Base-by-base conservation (phyloP, 2,113 vertebrate species). In the Anguilla rostrata region DNA sequence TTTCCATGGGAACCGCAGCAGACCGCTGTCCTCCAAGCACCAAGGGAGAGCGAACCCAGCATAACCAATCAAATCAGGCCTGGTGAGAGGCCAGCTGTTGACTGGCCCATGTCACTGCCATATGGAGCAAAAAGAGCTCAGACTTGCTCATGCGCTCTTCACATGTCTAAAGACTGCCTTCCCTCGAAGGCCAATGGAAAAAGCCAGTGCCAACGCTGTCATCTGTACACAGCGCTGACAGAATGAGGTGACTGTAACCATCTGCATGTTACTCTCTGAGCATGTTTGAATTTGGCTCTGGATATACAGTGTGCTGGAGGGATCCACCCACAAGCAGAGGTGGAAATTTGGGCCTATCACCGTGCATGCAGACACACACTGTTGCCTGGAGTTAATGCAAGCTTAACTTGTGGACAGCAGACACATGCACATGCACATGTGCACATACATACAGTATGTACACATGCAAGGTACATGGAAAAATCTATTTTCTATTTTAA, bases 161-260 rank as follows among this genome's bases (percentile, higher is more conserved):
- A 71, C 63, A 71, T 71, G 63, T 71, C 63, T n/a, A 71, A 71
- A 71, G 63, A 71, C 63, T 71, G 63, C 63, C 26, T 71, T 71
- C 60, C 26, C 63, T n/a, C 63, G n/a, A 20, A n/a, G 63, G 63
- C 63, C 63, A n/a, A 71, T 71, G 63, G 63, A 3, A 71, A 71
- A 26, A n/a, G 2, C n/a, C 7, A 20, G 22, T 26, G 26, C 20
- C 26, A n/a, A 3, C 18, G 63, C 63, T 71, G 63, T 71, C 63
- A 71, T n/a, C 20, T 71, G 16, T 8, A 71, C 63, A 71, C 26
- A n/a, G 3, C 26, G 26, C 22, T 71, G 63, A 71, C 26, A 71
- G 63, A 16, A 71, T 22, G 16, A 71, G 63, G 63, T 71, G 63
- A 71, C 63, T n/a, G 20, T 26, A 20, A 20, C 63, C 20, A 20